Evolutionary conservation across 2,797 vertebrate genomes (phyloP).

Genomic region (Tachyglossus aculeatus): DNA sequence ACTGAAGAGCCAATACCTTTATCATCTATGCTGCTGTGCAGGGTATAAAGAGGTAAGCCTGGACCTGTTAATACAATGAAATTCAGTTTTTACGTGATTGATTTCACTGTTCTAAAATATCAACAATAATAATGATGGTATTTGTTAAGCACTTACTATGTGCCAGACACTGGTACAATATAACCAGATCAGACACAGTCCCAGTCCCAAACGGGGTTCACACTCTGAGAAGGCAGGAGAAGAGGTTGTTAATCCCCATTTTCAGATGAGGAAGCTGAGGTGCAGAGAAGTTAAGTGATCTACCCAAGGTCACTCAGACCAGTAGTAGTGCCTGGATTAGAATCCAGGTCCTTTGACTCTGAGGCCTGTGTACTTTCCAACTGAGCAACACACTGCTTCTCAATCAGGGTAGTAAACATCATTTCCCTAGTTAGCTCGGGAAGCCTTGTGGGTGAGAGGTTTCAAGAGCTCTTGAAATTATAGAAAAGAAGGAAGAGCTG

Average conservation of each 20-base stretch:
- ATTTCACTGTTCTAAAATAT: slow-evolving; percentile 7
- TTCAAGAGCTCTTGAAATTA: neutral
- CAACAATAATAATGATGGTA: rapidly evolving
- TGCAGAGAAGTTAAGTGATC: neutral
- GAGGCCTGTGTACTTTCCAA: no score
- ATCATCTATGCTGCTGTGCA: slow-evolving; percentile 68
- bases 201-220: no score
- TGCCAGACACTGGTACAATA: no score
- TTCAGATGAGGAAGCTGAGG: neutral
- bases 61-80: slow-evolving; percentile 81
- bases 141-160: no score
- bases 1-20: slow-evolving; percentile 68
- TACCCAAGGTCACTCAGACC: neutral
- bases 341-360: no score
- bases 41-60: slow-evolving; percentile 82
- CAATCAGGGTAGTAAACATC: no score
- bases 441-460: no score
- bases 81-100: neutral
- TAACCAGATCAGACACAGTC: no score
- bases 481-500: no score
- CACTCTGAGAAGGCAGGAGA: rapidly evolving
- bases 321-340: no score
- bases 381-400: no score
- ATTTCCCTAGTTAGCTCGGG: no score
- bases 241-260: neutral